A percentile compares a stretch with the other conserved stretches of the same genome.
Evolutionary conservation across 1,140 invertebrate genomes (phyloP).

Genomic region (Rhynchophorus ferrugineus): DNA sequence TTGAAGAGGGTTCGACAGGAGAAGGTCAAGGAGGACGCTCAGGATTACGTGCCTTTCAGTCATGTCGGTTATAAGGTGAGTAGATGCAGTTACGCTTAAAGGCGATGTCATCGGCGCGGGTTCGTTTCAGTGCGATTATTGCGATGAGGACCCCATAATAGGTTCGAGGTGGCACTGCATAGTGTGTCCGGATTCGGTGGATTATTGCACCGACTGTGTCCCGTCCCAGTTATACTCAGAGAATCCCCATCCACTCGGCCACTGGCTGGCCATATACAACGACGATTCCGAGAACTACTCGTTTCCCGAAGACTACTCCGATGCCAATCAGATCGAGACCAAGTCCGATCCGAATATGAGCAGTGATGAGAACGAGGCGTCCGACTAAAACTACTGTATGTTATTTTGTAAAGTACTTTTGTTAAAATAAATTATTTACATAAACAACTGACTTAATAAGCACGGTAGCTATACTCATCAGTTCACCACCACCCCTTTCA

Average conservation of each 20-base stretch:
- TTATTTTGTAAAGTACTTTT: too few relatives aligned
- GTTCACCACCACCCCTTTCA: too few relatives aligned
- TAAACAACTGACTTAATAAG: too few relatives aligned
- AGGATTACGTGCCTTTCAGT: conserved; percentile 8
- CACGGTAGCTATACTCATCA: too few relatives aligned
- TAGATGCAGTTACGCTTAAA: background rate
- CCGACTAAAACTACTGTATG: background rate
- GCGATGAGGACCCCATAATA: conserved; percentile 56
- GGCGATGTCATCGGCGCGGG: background rate
- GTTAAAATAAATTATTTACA: too few relatives aligned
- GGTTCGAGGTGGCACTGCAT: conserved; percentile 65
- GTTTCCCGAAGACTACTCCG: background rate
- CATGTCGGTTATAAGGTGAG: conserved; percentile 19
- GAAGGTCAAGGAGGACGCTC: conserved; percentile 25
- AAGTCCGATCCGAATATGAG: background rate
- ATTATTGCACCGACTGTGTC: conserved; percentile 42
- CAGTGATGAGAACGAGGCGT: background rate
- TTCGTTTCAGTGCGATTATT: conserved; percentile 57
- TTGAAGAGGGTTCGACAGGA: conserved; percentile 38
- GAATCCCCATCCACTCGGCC: conserved; percentile 35
- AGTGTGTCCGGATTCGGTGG: conserved; percentile 39
- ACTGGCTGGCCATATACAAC: conserved; percentile 26
- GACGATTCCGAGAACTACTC: conserved; percentile 7
- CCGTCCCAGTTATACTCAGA: conserved; percentile 37
- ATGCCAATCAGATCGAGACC: background rate